Conservation (phyloP, 1,140 invertebrate species). For the Macrobrachium rosenbergii region DNA sequence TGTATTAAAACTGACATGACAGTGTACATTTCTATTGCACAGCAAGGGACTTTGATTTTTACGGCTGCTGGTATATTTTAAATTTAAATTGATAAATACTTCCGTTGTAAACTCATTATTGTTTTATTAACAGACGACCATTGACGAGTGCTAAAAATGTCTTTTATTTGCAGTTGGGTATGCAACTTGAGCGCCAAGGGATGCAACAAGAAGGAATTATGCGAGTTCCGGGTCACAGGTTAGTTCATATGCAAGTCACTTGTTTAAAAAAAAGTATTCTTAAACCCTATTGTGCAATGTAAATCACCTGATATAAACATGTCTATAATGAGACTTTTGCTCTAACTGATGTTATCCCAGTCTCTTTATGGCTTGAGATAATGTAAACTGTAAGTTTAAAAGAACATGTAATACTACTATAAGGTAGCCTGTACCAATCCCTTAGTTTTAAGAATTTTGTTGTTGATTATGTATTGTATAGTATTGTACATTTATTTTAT, state of each 20-base stretch:
- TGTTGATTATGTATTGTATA: too few relatives aligned
- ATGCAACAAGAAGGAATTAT: slow-evolving; percentile 70
- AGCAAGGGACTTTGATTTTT: neutral
- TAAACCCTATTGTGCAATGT: neutral
- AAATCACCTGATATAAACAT: too few relatives aligned
- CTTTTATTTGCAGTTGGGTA: slow-evolving; percentile 67
- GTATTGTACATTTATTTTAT: too few relatives aligned
- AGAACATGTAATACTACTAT: too few relatives aligned
- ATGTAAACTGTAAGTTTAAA: too few relatives aligned
- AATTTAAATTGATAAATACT: neutral
- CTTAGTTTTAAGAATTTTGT: too few relatives aligned
- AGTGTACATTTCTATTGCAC: too few relatives aligned
- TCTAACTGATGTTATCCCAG: too few relatives aligned
- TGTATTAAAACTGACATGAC: neutral
- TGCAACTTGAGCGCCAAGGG: slow-evolving; percentile 68
- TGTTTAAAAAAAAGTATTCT: neutral
- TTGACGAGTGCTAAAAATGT: neutral
- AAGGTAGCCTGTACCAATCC: too few relatives aligned
- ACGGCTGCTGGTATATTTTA: neutral
- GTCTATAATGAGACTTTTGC: too few relatives aligned
- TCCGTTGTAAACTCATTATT: neutral
- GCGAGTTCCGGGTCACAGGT: slow-evolving; percentile 69
- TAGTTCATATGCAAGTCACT: neutral
- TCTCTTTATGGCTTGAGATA: too few relatives aligned
- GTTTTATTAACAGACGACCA: neutral